Base-by-base conservation (phyloP, 2,113 vertebrate species). In the Elanoides forficatus region DNA sequence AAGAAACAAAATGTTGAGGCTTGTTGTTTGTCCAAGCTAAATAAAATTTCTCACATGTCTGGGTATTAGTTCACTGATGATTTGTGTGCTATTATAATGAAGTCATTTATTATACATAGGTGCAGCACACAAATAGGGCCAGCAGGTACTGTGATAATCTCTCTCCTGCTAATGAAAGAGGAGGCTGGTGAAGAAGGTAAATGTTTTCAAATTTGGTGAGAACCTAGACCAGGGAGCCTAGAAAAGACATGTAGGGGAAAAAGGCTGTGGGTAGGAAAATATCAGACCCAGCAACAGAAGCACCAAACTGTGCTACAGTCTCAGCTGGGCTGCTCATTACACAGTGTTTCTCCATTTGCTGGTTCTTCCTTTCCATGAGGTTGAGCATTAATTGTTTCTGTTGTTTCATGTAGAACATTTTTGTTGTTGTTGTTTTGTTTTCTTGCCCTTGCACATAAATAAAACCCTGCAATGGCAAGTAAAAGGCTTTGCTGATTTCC, bases 251-350 rank as follows among this genome's bases (percentile, higher is more conserved):
- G 8, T 6, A 40, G 36, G 5, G 7, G 3, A 48, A 50, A 73
- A 36, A 16, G 14, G 4, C 15, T 67, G 11, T n/a, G 18, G 1
- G 7, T 23, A 21, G 13, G 6, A 62, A 4, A 86, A 20, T 43
- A 58, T 36, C 55, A 47, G 30, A 59, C 14, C 7, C 30, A 27
- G 36, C 15, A 87, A 67, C 2, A 81, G n/a, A 70, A 81, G 9
- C 7, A 36, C 8, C 11, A 58, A 73, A 15, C 6, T 62, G 3
- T 62, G 30, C n/a, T 72, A 15, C 29, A 30, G 6, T 53, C 15
- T 66, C 43, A 70, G 6, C 10, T n/a, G 9, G 8, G 3, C 22
- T 83, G 19, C 15, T 68, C 0, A 0, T 74, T 42, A 42, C 3
- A 11, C 11, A 26, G 3, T 26, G 10, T 38, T 93, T 73, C 34